Conservation (phyloP, 2,797 vertebrate genomes). For the Cynopterus sphinx region DNA sequence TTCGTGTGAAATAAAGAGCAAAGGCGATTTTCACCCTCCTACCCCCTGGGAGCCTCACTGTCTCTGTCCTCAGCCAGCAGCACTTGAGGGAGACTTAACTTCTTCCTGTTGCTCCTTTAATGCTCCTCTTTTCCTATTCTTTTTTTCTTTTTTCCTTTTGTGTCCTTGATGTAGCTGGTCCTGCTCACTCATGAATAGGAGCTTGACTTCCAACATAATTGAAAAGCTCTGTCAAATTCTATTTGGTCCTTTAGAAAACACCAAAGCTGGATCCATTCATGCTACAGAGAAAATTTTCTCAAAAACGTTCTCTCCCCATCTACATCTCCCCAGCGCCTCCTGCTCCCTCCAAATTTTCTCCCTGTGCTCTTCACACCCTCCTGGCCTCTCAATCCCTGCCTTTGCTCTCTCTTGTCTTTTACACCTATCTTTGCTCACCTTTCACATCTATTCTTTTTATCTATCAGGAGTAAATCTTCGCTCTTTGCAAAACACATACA, state of each 20-base stretch:
- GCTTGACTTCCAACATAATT: background rate
- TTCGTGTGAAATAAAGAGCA: background rate
- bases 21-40: background rate
- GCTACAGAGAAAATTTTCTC: background rate
- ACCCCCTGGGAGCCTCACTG: too few relatives aligned
- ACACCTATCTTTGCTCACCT: background rate
- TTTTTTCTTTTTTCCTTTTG: background rate
- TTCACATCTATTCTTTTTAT: background rate
- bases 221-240: background rate
- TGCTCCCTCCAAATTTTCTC: background rate
- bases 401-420: background rate
- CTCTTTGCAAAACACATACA: background rate
- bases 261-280: background rate
- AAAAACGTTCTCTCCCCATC: background rate
- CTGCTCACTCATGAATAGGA: background rate
- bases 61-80: background rate
- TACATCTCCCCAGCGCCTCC: background rate
- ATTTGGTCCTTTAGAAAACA: background rate
- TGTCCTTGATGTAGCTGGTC: background rate
- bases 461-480: slow-evolving; percentile 10
- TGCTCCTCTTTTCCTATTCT: background rate
- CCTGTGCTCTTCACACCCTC: background rate
- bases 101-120: background rate
- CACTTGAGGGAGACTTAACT: background rate
- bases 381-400: background rate